A percentile compares a stretch with the other conserved stretches of the same genome.
These are phyloP conservation scores for Plutomurus gul DNA, from an alignment of 1,140 invertebrate genomes.

Conservation along the genomic window DNA sequence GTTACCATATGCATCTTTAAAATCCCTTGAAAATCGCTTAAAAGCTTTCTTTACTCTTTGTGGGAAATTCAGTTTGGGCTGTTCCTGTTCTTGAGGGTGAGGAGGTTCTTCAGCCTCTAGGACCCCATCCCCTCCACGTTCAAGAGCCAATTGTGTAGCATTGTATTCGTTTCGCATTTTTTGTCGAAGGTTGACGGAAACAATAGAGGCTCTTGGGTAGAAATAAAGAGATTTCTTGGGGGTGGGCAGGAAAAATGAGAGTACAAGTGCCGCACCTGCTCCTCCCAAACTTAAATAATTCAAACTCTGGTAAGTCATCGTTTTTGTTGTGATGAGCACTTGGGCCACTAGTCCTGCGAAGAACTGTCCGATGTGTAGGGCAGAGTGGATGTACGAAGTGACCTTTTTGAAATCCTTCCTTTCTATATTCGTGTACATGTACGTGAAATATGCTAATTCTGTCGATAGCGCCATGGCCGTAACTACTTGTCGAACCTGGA, in stretches of 20 bases:
- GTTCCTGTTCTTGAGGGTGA: background rate
- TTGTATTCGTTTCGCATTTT: background rate
- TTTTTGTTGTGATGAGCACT: conserved; percentile 62
- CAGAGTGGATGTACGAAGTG: conserved; percentile 73
- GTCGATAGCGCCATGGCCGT: conserved; percentile 76
- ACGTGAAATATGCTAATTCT: conserved; percentile 89
- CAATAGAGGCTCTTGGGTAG: conserved; percentile 59
- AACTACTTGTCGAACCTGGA: conserved; percentile 54
- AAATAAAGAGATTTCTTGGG: conserved; percentile 80
- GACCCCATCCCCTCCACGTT: background rate
- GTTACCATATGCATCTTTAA: conserved; percentile 72
- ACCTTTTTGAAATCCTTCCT: conserved; percentile 74
- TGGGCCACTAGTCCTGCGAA: conserved; percentile 70
- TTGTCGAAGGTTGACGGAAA: background rate
- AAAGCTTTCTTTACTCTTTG: conserved; percentile 55
- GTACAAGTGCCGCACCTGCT: conserved; percentile 56
- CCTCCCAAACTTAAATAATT: conserved; percentile 59
- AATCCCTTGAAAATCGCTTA: conserved; percentile 68
- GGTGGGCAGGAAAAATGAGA: conserved; percentile 73
- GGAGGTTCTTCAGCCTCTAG: background rate
- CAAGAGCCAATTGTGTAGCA: background rate
- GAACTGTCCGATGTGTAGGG: conserved; percentile 72
- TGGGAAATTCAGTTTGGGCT: background rate
- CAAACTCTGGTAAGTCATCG: conserved; percentile 51
- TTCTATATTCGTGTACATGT: conserved; percentile 88